Percentiles rank a stretch among this genome's conserved stretches.
These are phyloP conservation scores for Pelvicachromis taeniatus DNA, from an alignment of 2,113 vertebrate genomes.

Conservation along the genomic window DNA sequence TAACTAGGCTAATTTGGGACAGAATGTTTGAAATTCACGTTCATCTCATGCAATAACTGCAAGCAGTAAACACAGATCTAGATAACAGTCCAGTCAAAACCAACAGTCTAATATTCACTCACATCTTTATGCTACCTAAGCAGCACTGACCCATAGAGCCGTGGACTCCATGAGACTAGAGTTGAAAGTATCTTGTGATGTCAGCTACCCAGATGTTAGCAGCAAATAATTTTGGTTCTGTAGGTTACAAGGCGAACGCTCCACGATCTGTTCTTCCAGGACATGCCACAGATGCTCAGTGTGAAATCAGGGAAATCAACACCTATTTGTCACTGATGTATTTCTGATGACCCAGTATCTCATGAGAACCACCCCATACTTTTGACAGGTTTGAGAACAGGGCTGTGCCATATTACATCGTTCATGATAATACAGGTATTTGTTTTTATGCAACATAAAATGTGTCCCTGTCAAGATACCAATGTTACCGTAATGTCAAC, in stretches of 20 bases:
- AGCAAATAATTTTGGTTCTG: not conserved
- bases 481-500: no score
- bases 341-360: no score
- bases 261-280: not conserved
- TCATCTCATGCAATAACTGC: not conserved
- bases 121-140: no score
- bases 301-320: not conserved
- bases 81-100: not conserved
- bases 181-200: not conserved
- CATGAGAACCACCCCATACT: no score
- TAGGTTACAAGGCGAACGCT: no score
- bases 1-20: not conserved
- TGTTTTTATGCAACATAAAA: no score
- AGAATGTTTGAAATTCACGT: not conserved
- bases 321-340: not conserved
- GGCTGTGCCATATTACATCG: no score
- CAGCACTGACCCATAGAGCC: no score
- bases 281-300: not conserved
- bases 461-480: no score
- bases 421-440: no score
- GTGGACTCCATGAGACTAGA: not conserved
- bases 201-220: not conserved
- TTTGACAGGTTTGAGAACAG: no score
- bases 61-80: not conserved
- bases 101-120: no score